These are phyloP conservation scores for Maniola hyperantus DNA, from an alignment of 2,888 invertebrate genomes.

Conservation along the genomic window DNA sequence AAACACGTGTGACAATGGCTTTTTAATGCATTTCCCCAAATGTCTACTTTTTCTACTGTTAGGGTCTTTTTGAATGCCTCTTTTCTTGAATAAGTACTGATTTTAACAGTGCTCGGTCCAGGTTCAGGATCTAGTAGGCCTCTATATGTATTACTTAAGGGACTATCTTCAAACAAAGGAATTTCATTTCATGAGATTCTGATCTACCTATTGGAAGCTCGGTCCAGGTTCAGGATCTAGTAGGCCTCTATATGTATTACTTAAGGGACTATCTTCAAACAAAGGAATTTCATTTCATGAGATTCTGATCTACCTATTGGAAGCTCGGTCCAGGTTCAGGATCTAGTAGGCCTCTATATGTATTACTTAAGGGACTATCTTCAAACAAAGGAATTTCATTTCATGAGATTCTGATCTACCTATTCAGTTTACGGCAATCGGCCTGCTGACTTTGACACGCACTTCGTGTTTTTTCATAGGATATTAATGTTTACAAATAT, in stretches of 20 bases:
- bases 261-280: conserved; percentile 49
- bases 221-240: conserved; percentile 41
- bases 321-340: conserved; percentile 39
- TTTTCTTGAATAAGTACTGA: conserved; percentile 65
- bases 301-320: too few relatives aligned
- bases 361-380: conserved; percentile 45
- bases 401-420: too few relatives aligned
- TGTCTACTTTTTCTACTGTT: conserved; percentile 47
- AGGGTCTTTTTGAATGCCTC: conserved; percentile 39
- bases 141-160: conserved; percentile 47
- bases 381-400: too few relatives aligned
- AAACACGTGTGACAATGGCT: conserved; percentile 50
- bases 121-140: conserved; percentile 45
- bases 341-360: conserved; percentile 51
- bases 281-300: too few relatives aligned
- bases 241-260: conserved; percentile 49
- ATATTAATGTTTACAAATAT: not conserved
- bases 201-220: too few relatives aligned
- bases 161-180: conserved; percentile 51
- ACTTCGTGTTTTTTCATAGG: not conserved
- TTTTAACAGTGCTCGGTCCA: conserved; percentile 45
- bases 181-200: too few relatives aligned
- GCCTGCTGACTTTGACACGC: not conserved
- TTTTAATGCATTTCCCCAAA: conserved; percentile 57
- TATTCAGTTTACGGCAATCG: too few relatives aligned